Percentiles rank a stretch among this genome's conserved stretches.
Conservation (phyloP, 2,113 vertebrate species). For the Papio anubis region DNA sequence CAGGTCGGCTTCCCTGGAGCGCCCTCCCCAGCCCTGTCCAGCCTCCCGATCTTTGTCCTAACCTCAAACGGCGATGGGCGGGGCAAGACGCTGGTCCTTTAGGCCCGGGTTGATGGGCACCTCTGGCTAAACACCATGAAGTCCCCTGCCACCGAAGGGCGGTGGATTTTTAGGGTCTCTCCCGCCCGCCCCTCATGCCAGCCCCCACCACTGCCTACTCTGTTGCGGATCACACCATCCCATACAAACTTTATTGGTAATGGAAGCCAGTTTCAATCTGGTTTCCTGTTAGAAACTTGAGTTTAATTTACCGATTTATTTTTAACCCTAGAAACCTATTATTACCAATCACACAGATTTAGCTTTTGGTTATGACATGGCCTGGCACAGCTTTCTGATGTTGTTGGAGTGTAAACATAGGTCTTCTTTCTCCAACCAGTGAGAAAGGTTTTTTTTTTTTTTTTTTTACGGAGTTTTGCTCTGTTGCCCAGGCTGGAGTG, state of each 20-base stretch:
- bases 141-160: background rate
- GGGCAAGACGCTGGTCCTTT: background rate
- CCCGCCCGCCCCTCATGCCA: background rate
- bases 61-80: background rate
- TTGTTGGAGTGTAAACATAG: background rate
- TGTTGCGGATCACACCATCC: background rate
- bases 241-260: background rate
- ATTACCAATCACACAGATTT: background rate
- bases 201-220: background rate
- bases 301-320: background rate
- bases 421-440: background rate
- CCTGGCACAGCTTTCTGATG: background rate
- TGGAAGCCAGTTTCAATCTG: background rate
- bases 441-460: background rate
- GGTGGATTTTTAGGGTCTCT: no score
- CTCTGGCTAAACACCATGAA: rapidly evolving
- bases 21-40: background rate
- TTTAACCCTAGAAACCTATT: background rate
- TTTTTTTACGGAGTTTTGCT: no score
- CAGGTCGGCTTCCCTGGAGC: rapidly evolving
- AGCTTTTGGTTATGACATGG: background rate
- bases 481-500: no score
- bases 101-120: background rate
- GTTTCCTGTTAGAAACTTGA: background rate
- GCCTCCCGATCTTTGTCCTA: background rate